A percentile compares a stretch with the other conserved stretches of the same genome.
phyloP scores from a whole-genome alignment of 2,888 invertebrate species.

The Aelia acuminata region DNA sequence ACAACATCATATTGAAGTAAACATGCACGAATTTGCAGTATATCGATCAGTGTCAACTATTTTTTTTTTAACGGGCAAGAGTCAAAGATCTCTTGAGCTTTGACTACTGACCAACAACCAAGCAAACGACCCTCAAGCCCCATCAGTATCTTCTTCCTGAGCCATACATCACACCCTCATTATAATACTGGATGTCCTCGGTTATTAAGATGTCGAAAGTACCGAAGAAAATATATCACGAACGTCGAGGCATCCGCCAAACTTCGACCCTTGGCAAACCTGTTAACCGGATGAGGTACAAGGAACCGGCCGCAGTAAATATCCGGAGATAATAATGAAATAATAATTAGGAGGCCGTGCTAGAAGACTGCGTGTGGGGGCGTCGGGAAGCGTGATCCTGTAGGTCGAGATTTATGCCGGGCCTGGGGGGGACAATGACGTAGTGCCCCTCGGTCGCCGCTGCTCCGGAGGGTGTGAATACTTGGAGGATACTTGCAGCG shows the following conservation, averaged over 20 bases:
- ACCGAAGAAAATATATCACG: constrained; percentile 1
- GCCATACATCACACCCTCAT: constrained; percentile 1
- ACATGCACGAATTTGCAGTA: too few relatives aligned
- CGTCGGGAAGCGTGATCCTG: constrained; percentile 42
- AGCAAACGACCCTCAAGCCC: not conserved
- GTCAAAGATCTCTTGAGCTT: not conserved
- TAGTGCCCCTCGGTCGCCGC: constrained; percentile 9
- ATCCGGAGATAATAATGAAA: constrained; percentile 46
- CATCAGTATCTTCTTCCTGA: not conserved
- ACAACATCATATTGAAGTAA: too few relatives aligned
- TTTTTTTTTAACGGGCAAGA: too few relatives aligned
- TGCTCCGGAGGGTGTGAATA: not conserved
- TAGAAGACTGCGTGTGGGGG: constrained; percentile 47
- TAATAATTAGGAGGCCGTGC: constrained; percentile 41
- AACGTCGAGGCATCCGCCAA: not conserved
- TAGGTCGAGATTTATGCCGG: constrained; percentile 49
- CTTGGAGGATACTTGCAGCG: constrained; percentile 36
- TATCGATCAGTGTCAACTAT: too few relatives aligned
- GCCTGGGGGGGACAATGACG: constrained; percentile 54
- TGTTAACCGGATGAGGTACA: not conserved
- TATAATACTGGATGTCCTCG: not conserved
- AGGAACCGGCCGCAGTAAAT: constrained; percentile 17
- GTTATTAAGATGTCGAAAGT: constrained; percentile 21
- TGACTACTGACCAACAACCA: not conserved
- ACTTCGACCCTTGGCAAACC: not conserved